phyloP scores from a whole-genome alignment of 2,888 invertebrate species.

The Sminthurinus aureus region DNA sequence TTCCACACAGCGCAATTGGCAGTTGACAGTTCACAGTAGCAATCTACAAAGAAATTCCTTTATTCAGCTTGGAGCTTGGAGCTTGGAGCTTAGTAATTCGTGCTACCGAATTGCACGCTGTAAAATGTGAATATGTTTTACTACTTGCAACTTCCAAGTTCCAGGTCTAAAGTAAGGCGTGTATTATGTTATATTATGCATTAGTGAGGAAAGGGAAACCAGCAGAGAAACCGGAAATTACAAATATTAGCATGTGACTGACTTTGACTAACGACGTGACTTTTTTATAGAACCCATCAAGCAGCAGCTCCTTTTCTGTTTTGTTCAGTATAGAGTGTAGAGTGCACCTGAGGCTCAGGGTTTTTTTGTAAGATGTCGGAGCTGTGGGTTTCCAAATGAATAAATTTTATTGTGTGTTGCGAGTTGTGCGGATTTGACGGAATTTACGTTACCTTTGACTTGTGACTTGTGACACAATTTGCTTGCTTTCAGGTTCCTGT shows the following conservation, averaged over 20 bases:
- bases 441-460: background rate
- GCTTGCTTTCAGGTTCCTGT: slow-evolving; percentile 13
- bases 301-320: background rate
- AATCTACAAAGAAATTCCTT: too few species aligned
- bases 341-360: background rate
- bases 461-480: slow-evolving; percentile 1
- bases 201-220: background rate
- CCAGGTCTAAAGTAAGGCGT: background rate
- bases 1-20: too few species aligned
- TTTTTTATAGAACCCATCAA: background rate
- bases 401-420: too few species aligned
- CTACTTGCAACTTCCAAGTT: background rate
- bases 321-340: background rate
- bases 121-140: background rate
- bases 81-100: background rate
- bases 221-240: slow-evolving; percentile 36
- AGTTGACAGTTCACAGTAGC: too few species aligned
- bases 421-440: too few species aligned
- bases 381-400: too few species aligned
- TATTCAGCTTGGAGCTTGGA: too few species aligned
- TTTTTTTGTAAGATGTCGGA: too few species aligned
- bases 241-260: slow-evolving; percentile 38
- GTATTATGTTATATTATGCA: too few species aligned
- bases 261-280: slow-evolving; percentile 34
- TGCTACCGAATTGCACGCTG: background rate